Evolutionary conservation across 2,797 vertebrate species (phyloP), one percentile per base, ranked within the genome.

Genomic region (Crocidura indochinensis): DNA sequence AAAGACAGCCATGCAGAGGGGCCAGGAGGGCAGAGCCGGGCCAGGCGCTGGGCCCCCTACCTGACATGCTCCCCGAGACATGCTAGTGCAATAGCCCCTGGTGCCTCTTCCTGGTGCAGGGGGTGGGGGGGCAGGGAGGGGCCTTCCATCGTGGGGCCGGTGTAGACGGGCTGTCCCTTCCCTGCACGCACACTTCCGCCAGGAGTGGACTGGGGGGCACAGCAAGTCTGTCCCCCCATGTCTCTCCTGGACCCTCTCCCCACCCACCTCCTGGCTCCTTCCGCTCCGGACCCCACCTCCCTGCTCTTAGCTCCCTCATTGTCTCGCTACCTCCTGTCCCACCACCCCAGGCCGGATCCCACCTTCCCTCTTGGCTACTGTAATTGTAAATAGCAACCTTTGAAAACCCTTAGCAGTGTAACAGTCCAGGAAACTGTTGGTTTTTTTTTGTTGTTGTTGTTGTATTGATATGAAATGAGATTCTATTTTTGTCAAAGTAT

Each of bases 401-500:
- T 95, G 44, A 91, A 95, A 92, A 94, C 95, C 88, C 92, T 98
- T 93, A 96, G 97, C 96, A n/a, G 96, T 96, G 97, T 96, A 96
- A 97, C 96, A 97, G 97, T 96, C 96, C 97, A 96, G 96, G 97
- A 97, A 98, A 97, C 93, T 97, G 96, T 81, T 95, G 69, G 24
- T 87, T 93, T 84, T 92, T 93, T 74, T 53, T 91, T 89, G 67
- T 95, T 96, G 86, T 96, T 96, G 95, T 96, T 76, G 97, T 97
- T 98, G 97, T 98, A 97, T 97, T 97, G 98, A 97, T 98, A 98
- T 97, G 97, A 98, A 97, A 98, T 97, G 97, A 98, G 97, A 98
- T 97, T 98, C 91, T 98, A 98, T 98, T 98, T 98, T 98, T 98
- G 97, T 98, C 98, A 98, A 97, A 98, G 97, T 98, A 97, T 98